phyloP scores from a whole-genome alignment of 2,113 vertebrate genomes.

The Geothlypis trichas region DNA sequence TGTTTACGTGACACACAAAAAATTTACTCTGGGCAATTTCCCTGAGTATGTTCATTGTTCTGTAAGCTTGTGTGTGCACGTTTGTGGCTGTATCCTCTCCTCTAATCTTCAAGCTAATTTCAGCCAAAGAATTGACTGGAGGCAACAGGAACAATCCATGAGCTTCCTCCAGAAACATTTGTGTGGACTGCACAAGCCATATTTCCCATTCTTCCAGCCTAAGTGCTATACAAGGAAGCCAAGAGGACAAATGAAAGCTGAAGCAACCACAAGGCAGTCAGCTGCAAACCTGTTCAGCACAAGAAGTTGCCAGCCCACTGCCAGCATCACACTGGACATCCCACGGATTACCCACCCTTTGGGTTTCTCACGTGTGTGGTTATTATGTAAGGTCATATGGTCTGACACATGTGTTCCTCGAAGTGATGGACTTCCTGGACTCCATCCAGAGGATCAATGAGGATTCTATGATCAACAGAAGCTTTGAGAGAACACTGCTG shows the following conservation, averaged over 20 bases:
- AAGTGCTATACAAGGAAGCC: not conserved
- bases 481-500: not conserved
- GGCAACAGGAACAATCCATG: not conserved
- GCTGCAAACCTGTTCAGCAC: not conserved
- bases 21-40: not conserved
- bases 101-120: slow-evolving; percentile 31
- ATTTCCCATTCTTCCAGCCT: not conserved
- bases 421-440: slow-evolving; percentile 19
- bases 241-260: not conserved
- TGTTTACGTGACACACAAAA: not conserved
- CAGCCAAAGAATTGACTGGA: slow-evolving; percentile 28
- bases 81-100: slow-evolving; percentile 2
- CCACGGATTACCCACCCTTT: not conserved
- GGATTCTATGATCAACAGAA: not conserved
- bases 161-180: not conserved
- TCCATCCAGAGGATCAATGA: not conserved
- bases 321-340: not conserved
- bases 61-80: not conserved
- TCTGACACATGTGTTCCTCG: not conserved
- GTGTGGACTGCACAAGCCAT: not conserved
- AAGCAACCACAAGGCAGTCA: not conserved
- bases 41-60: not conserved
- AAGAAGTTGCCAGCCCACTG: not conserved
- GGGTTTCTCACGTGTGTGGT: accelerated
- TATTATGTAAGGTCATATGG: not conserved